Base-by-base conservation (phyloP, 2,888 invertebrate species). In the Arrhopalites spinosus region DNA sequence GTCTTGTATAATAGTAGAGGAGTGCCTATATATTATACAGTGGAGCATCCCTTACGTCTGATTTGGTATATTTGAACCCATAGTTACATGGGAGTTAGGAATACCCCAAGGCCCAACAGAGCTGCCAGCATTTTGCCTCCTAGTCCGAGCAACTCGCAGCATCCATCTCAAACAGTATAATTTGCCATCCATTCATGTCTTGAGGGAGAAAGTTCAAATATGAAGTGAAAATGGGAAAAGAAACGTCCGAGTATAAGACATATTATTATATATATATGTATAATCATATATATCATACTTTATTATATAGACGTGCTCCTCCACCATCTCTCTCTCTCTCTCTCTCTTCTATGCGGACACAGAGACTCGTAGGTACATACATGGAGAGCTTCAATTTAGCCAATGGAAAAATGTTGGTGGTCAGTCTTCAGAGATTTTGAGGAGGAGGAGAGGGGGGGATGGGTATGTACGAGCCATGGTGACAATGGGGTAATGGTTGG, bases 171-270 rank as follows among this genome's bases (percentile, higher is more conserved):
- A 73, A 63, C 73, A 73, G 63, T 73, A 63, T 72, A 77, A 77
- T 77, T 77, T 77, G 66, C 74, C 77, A 77, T 77, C 73, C 70
- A 73, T 70, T 77, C 74, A 61, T 67, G 74, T 74, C 73, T 73
- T 64, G 27, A 67, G 77, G 77, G 77, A 74, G 74, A 77, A 77
- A 77, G 77, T 77, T 70, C 71, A 77, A 76, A 76, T 76, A 73
- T 73, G 73, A 77, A 77, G 70, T 72, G 72, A 72, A 72, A 72
- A 72, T 72, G 72, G 72, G 70, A 66, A 75, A 63, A 43, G 66
- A 23, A 66, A 45, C 66, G 25, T 66, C 20, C 23, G 23, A n/a
- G n/a, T n/a, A n/a, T 20, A 43, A 36, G 45, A 43, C 27, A 13
- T 7, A n/a, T 45, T 45, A n/a, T 47, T 47, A 13, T 1, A 13